Evolutionary conservation across 2,797 vertebrate genomes (phyloP).

Genomic region (Cheirogaleus major): DNA sequence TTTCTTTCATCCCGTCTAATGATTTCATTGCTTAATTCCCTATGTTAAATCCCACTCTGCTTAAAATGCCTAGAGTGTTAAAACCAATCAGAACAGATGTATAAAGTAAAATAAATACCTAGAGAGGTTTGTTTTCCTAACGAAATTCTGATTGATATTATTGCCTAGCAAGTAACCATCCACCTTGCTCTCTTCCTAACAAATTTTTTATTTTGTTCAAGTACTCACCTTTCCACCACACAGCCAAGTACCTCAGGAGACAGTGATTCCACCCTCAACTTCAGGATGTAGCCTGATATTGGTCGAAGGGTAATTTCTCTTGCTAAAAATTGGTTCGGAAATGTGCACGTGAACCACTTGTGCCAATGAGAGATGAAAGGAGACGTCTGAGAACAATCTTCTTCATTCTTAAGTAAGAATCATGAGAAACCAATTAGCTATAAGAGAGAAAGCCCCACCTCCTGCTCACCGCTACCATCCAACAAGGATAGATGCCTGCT

Average conservation of each 20-base stretch:
- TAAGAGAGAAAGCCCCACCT: background rate
- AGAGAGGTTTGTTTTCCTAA: background rate
- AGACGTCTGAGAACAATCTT: background rate
- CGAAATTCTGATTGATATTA: background rate
- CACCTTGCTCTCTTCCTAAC: background rate
- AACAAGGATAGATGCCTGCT: background rate
- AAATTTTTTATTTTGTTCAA: background rate
- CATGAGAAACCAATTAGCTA: background rate
- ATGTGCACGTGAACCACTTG: background rate
- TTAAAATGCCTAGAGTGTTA: background rate
- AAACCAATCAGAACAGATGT: too few relatives aligned
- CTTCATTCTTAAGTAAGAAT: conserved; percentile 6
- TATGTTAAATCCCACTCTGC: background rate
- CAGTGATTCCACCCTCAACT: background rate
- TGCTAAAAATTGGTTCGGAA: conserved; percentile 26
- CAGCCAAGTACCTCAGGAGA: background rate
- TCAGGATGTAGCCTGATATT: background rate
- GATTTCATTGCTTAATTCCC: background rate
- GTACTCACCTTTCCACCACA: background rate
- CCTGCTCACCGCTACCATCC: background rate
- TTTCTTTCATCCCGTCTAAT: background rate
- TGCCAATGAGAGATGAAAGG: background rate
- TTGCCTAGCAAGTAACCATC: background rate
- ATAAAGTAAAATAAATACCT: too few relatives aligned
- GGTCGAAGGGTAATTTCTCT: background rate